Evolutionary conservation across 2,113 vertebrate genomes (phyloP).

Genomic region (Scatophagus argus): DNA sequence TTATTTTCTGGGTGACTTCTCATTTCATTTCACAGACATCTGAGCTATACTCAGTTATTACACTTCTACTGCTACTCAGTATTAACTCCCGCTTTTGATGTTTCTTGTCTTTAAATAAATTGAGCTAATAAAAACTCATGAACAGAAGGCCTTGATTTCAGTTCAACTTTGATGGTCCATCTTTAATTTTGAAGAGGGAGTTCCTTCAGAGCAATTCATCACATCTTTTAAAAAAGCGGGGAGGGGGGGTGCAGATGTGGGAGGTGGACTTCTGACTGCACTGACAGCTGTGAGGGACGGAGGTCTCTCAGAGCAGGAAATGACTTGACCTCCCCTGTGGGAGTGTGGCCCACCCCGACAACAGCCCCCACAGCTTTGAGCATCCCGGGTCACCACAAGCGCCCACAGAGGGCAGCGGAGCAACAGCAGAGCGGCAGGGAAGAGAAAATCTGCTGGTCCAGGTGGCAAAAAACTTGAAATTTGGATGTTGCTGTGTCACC

Average conservation of each 20-base stretch:
- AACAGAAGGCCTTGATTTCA: slow-evolving; percentile 1
- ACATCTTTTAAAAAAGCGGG: slow-evolving; percentile 54
- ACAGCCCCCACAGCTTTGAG: slow-evolving; percentile 77
- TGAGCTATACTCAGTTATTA: too few species aligned
- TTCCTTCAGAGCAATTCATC: slow-evolving; percentile 57
- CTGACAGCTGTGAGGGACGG: slow-evolving; percentile 85
- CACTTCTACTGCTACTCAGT: neutral
- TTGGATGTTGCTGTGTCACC: neutral
- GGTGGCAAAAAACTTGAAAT: neutral
- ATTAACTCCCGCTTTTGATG: neutral
- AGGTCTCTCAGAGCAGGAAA: slow-evolving; percentile 85
- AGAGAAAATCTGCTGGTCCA: neutral
- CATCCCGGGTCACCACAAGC: slow-evolving; percentile 71
- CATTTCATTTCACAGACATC: too few species aligned
- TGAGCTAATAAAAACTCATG: neutral
- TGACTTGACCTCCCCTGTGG: slow-evolving; percentile 83
- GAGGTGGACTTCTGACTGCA: slow-evolving; percentile 79
- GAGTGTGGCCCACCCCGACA: slow-evolving; percentile 76
- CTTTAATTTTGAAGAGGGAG: slow-evolving; percentile 41
- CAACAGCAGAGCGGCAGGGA: slow-evolving; percentile 10
- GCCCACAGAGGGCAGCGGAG: slow-evolving; percentile 53
- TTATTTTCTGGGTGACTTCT: slow-evolving; percentile 21
- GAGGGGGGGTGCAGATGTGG: slow-evolving; percentile 70
- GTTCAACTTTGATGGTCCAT: slow-evolving; percentile 22
- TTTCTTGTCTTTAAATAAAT: neutral